Base-by-base conservation (phyloP, 2,113 vertebrate genomes). In the Cinclus mexicanus region DNA sequence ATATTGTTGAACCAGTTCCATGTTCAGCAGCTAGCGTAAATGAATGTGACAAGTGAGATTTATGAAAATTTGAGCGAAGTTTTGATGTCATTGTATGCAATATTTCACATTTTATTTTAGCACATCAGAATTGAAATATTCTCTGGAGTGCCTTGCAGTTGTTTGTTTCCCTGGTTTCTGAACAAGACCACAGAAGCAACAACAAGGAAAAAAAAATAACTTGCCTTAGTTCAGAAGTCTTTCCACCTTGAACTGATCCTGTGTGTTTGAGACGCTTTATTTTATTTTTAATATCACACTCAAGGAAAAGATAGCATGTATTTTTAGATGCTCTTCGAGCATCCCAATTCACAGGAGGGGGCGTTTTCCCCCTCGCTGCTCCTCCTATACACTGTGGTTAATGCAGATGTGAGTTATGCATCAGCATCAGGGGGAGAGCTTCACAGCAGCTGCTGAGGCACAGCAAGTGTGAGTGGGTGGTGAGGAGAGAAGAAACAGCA, bases 41-140 rank as follows among this genome's bases (percentile, higher is more conserved):
- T 72, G 16, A 39, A 61, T 37, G 7, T 87, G 81, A 83, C 46
- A 71, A 74, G 35, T 2, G 5, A 53, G 49, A 83, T 78, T 89
- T 76, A 41, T 67, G 68, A 68, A 24, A 87, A 81, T 72, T 82
- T 56, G 23, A 68, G 41, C 4, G 18, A 87, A 63, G 16, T 69
- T 90, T 76, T 37, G 7, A 7, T 56, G 50, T 49, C 57, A n/a
- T 19, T 68, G 14, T 29, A 16, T 39, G 22, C 12, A 61, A 31
- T 49, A 81, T 78, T 95, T 94, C 44, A 60, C 25, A 39, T 71
- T 89, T 93, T 35, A 26, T 26, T 94, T 89, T 55, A 63, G 33
- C 50, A 69, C 15, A 8, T 15, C 59, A 64, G 55, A 52, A 26
- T 28, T 57, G 44, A 63, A 67, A 50, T 49, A 50, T 49, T 78